These are phyloP conservation scores for Diachasmimorpha longicaudata DNA, from an alignment of 1,140 invertebrate genomes.

Conservation along the genomic window DNA sequence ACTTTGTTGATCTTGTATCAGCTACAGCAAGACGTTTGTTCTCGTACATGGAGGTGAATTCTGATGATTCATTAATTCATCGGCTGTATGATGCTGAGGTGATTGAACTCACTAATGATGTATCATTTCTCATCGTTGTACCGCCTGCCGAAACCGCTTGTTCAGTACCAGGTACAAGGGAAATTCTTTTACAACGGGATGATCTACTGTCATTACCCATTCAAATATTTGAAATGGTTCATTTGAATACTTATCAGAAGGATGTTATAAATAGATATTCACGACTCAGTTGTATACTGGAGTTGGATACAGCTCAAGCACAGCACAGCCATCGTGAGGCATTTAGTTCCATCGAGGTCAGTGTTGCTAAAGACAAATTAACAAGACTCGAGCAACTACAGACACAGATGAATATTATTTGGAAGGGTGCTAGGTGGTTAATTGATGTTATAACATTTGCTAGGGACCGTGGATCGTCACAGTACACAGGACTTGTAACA, in stretches of 20 bases:
- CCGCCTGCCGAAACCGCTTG: conserved; percentile 90
- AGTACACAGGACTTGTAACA: conserved; percentile 34
- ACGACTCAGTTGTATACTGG: conserved; percentile 87
- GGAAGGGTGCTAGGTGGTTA: conserved; percentile 93
- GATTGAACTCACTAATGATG: conserved; percentile 85
- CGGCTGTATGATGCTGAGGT: conserved; percentile 91
- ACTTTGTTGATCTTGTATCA: conserved; percentile 78
- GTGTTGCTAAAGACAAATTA: conserved; percentile 83
- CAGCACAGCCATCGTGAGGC: conserved; percentile 92
- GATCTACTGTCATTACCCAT: conserved; percentile 87
- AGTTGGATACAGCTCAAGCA: conserved; percentile 89
- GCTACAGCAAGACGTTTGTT: conserved; percentile 76
- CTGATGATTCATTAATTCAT: conserved; percentile 72
- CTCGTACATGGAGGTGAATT: conserved; percentile 78
- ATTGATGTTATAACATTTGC: conserved; percentile 94
- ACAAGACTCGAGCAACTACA: conserved; percentile 83
- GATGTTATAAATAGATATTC: conserved; percentile 89
- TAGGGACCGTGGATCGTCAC: conserved; percentile 71
- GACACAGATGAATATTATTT: conserved; percentile 79
- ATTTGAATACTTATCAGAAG: conserved; percentile 88
- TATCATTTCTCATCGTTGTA: conserved; percentile 88
- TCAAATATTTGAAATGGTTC: conserved; percentile 92
- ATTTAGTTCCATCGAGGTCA: conserved; percentile 87
- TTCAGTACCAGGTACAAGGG: conserved; percentile 85
- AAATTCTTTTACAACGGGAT: conserved; percentile 78